Base-by-base conservation (phyloP, 1,140 invertebrate genomes). In the Orchesella cincta region DNA sequence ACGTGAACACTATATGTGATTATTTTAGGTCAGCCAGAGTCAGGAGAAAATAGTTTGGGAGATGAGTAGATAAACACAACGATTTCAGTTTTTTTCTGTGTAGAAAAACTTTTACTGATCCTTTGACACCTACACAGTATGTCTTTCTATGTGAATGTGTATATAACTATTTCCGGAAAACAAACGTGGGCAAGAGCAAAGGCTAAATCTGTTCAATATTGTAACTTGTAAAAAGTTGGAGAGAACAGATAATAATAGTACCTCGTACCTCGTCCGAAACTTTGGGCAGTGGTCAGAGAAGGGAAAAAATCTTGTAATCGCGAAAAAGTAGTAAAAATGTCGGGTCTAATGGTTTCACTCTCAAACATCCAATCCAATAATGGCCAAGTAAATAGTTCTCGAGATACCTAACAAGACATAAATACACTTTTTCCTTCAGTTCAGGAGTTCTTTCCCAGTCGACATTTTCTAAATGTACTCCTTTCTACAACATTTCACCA, bases 271-370 rank as follows among this genome's bases (percentile, higher is more conserved):
- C n/a, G 23, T 3, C 5, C 12, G 26, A 8, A 57, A 26, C 54
- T n/a, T 26, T 57, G 14, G 54, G 23, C 14, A 57, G 23, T 18
- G 23, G n/a, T 14, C 12, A 16, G 54, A 57, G 14, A 26, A 57
- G 54, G 26, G n/a, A 57, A 57, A 57, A 57, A 57, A 57, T 57
- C 12, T 57, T 57, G 54, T 57, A 57, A 57, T 57, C 54, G 54
- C 3, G 54, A 57, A 20, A 57, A 57, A 57, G 54, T 23, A 18
- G 54, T 57, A 57, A 57, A 57, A 57, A 57, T 57, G 54, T 57
- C 54, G 12, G 12, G 54, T 57, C 54, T 57, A 57, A 57, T 57
- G 54, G 54, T 57, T 57, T 57, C 26, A 57, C 54, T 57, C 54
- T 57, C 14, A 57, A 57, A 16, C 26, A 57, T 57, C 54, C 54